Evolutionary conservation across 2,888 invertebrate species (phyloP), one percentile per base, ranked within the genome.

Genomic region (Steinernema scapterisci): DNA sequence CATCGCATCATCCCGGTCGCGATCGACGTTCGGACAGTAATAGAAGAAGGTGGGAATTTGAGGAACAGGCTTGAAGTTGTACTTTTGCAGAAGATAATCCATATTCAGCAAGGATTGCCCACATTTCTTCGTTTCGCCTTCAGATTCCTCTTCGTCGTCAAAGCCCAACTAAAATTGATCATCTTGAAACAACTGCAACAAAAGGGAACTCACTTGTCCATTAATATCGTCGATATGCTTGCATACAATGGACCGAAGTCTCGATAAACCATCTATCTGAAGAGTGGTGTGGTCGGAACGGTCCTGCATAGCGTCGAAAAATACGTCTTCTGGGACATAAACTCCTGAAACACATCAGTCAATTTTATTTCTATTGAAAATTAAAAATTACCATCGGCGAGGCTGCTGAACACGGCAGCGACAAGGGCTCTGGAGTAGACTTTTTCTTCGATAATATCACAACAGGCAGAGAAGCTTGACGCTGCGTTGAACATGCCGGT

Each of bases 201-300:
- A 5, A 2, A 3, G 6, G 3, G 5, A 54, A 71, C 71, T 38
- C 13, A 71, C 71, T 3, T 44, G 23, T 44, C 44, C 51, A 1
- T 11, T 11, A 1, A 25, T 27, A 5, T 44, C n/a, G 19, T 71
- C 71, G 25, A 71, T 25, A 27, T 71, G 71, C 11, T 19, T 16
- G 27, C 71, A 71, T 3, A 71, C 46, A 16, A 25, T 27, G 1
- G 48, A 2, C 44, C 25, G 51, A 16, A 48, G 31, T 19, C 31
- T 23, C 3, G 23, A 13, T 2, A 48, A 11, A 13, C 51, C 71
- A 13, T 73, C 77, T n/a, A 80, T 45, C 54, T 77, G 77, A 31
- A 82, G 31, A 19, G 51, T 71, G 1, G 73, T 74, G 46, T 82
- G 79, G 13, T 78, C 75, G 48, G 80, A 80, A 9, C 82, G 73